Evolutionary conservation across 2,113 vertebrate genomes (phyloP).

Genomic region (Uria lomvia): DNA sequence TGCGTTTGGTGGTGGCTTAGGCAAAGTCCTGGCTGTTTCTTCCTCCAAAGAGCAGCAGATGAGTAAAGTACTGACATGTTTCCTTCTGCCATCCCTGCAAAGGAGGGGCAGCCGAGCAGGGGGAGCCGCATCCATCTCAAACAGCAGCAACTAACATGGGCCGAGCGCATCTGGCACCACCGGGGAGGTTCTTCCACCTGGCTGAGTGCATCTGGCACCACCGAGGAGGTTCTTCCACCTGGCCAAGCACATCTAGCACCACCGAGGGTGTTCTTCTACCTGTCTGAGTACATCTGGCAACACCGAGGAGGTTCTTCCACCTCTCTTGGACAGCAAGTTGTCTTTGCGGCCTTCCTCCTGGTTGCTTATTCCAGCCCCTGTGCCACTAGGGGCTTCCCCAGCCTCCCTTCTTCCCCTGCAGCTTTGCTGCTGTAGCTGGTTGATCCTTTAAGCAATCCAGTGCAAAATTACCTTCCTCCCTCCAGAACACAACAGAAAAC

Average conservation of each 20-base stretch:
- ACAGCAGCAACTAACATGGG: fast-evolving
- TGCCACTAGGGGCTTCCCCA: neutral
- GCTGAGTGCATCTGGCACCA: neutral
- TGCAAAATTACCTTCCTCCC: neutral
- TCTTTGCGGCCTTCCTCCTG: neutral
- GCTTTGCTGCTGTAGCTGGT: neutral
- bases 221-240: neutral
- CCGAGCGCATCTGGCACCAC: neutral
- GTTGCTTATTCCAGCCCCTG: neutral
- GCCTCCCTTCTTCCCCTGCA: neutral
- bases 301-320: neutral
- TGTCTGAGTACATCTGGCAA: neutral
- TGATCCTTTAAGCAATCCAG: neutral
- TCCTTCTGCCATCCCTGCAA: neutral
- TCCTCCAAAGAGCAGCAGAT: neutral
- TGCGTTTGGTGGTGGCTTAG: neutral
- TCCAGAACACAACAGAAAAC: neutral
- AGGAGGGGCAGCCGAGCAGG: neutral
- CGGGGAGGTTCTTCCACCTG: neutral
- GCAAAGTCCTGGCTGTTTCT: neutral
- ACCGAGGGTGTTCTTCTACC: neutral
- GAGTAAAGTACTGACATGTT: neutral
- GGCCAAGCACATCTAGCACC: neutral
- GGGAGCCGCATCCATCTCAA: neutral
- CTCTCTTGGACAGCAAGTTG: neutral